Conservation (phyloP, 1,140 invertebrate genomes). For the Nasonia vitripennis region DNA sequence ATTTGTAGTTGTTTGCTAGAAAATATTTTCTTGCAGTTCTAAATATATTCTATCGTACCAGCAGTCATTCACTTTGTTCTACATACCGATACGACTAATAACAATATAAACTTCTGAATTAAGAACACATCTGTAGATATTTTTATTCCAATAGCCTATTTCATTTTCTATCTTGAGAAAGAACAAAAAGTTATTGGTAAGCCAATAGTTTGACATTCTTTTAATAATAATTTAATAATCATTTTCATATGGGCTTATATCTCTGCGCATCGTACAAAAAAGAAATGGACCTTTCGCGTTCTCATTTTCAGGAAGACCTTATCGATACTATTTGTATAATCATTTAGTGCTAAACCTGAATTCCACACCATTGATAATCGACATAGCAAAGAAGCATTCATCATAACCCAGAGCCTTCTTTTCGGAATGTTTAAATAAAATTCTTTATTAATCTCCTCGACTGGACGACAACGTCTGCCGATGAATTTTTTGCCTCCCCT, state of each 20-base stretch:
- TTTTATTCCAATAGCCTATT: slow-evolving; percentile 1
- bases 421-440: slow-evolving; percentile 69
- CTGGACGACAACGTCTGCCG: slow-evolving; percentile 11
- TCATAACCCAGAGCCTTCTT: slow-evolving; percentile 60
- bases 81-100: slow-evolving; percentile 25
- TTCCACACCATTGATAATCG: slow-evolving; percentile 64
- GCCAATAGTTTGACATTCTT: slow-evolving; percentile 17
- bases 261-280: slow-evolving; percentile 41
- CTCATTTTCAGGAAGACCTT: slow-evolving; percentile 69
- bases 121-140: slow-evolving; percentile 12
- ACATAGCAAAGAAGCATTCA: slow-evolving; percentile 64
- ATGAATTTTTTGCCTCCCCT: slow-evolving; percentile 27
- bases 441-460: slow-evolving; percentile 55
- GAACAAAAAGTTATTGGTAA: slow-evolving; percentile 34
- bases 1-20: not conserved
- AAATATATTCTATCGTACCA: slow-evolving; percentile 12
- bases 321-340: slow-evolving; percentile 67
- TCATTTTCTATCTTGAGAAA: not conserved
- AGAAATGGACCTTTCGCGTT: slow-evolving; percentile 42
- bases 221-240: slow-evolving; percentile 33
- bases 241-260: slow-evolving; percentile 26
- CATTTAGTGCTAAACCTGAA: slow-evolving; percentile 68
- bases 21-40: slow-evolving; percentile 12
- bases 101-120: slow-evolving; percentile 36
- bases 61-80: slow-evolving; percentile 33